Conservation (phyloP, 2,888 invertebrate genomes). For the Girardia tigrina region DNA sequence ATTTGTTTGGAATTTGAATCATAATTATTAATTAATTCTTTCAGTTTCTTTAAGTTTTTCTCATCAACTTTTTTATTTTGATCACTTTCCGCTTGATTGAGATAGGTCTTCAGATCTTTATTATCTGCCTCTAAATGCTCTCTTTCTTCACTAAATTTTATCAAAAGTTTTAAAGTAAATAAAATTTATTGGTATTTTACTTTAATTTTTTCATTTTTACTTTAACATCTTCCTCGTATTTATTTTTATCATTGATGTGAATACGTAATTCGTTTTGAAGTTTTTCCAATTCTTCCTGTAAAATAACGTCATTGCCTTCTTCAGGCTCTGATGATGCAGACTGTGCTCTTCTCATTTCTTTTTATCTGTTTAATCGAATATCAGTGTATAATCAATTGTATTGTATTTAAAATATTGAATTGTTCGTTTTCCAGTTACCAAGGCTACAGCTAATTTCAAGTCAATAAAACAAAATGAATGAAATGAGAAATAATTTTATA, state of each 20-base stretch:
- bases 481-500: too few species aligned
- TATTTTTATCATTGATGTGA: constrained; percentile 63
- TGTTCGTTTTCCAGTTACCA: too few species aligned
- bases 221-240: constrained; percentile 59
- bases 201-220: constrained; percentile 53
- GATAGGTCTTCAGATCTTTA: constrained; percentile 40
- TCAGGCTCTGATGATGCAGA: constrained; percentile 35
- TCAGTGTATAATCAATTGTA: too few species aligned
- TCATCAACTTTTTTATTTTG: constrained; percentile 40
- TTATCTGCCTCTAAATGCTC: constrained; percentile 41
- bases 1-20: constrained; percentile 39
- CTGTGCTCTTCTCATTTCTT: constrained; percentile 33
- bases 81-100: constrained; percentile 40
- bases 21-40: constrained; percentile 39
- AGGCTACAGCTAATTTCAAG: too few species aligned
- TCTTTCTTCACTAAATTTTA: constrained; percentile 39
- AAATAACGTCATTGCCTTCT: constrained; percentile 44
- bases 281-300: constrained; percentile 63
- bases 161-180: not conserved
- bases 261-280: constrained; percentile 66
- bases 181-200: constrained; percentile 39
- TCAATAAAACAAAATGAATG: too few species aligned
- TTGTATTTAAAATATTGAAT: too few species aligned
- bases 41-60: constrained; percentile 38
- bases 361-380: too few species aligned